Evolutionary conservation across 2,113 vertebrate genomes (phyloP), one percentile per base, ranked within the genome.

Genomic region (Machaerirhynchus nigripectus): DNA sequence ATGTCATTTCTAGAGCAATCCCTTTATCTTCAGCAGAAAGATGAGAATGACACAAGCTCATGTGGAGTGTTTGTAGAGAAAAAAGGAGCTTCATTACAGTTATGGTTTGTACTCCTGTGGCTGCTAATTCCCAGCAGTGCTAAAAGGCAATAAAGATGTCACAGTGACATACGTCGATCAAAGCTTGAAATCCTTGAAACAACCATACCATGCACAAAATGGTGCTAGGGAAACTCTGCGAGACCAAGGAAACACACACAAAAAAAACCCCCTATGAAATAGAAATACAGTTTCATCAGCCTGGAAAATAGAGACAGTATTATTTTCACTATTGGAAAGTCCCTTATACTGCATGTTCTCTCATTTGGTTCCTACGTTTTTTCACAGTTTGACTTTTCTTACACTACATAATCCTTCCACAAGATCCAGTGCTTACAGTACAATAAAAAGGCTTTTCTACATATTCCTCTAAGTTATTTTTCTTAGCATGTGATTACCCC

Each of bases 391-490:
- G 93, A 89, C 49, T 91, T 74, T 74, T 92, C 71, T 52, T 84
- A 75, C 18, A 82, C 22, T 75, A 64, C 15, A 35, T 84, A 94
- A 87, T 95, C 47, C 77, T 75, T 76, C 44, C 50, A 82, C 31
- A 89, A 68, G 37, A 49, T 84, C 56, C 65, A 57, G 77, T 60
- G 56, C 65, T 84, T 73, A 65, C n/a, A 74, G 53, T 46, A 87
- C 31, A 63, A 69, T 57, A 79, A 84, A 28, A 15, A 89, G 49
- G 53, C 47, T 87, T 84, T 86, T 91, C 73, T 90, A 53, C 75
- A 63, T 89, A 91, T 87, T 89, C 60, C 68, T 93, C 67, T 19
- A 67, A 86, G 90, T 77, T 77, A 63, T 88, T 95, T 96, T 80
- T 28, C 78, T 57, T 93, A 83, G 63, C 47, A 47, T 74, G 56